phyloP scores from a whole-genome alignment of 64 coral and sea anemone species.

The Actinia equina region DNA sequence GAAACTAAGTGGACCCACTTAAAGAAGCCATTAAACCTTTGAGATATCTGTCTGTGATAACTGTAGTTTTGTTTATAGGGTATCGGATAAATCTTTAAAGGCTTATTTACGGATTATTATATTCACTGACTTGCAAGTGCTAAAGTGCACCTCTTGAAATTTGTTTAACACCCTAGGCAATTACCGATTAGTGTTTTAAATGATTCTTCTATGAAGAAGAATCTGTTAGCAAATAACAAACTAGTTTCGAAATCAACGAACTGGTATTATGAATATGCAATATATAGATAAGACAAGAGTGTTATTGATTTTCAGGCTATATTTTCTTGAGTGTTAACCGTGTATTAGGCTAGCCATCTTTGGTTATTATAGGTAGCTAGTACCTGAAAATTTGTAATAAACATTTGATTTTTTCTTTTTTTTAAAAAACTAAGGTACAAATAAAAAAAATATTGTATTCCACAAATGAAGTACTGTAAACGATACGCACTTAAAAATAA shows the following conservation, averaged over 20 bases:
- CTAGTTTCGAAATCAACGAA: background rate
- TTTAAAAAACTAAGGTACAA: no score
- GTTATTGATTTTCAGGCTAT: background rate
- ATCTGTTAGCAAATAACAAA: background rate
- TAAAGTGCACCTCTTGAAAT: background rate
- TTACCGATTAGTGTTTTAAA: background rate
- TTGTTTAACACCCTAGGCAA: background rate
- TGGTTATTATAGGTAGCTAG: no score
- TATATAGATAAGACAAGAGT: background rate
- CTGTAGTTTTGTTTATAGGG: background rate
- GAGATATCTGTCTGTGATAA: background rate
- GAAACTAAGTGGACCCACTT: conserved; percentile 8
- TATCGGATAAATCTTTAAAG: background rate
- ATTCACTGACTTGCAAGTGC: background rate
- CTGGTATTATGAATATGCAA: background rate
- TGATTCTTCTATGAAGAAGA: no score
- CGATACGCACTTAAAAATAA: background rate
- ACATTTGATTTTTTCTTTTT: no score
- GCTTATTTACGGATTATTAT: background rate
- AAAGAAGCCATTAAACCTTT: background rate
- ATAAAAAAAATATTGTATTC: no score
- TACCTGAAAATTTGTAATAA: no score
- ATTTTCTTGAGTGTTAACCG: background rate
- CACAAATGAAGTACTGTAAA: background rate
- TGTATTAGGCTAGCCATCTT: no score